These are phyloP conservation scores for Otus scops DNA, from an alignment of 2,797 vertebrate genomes.

Conservation along the genomic window DNA sequence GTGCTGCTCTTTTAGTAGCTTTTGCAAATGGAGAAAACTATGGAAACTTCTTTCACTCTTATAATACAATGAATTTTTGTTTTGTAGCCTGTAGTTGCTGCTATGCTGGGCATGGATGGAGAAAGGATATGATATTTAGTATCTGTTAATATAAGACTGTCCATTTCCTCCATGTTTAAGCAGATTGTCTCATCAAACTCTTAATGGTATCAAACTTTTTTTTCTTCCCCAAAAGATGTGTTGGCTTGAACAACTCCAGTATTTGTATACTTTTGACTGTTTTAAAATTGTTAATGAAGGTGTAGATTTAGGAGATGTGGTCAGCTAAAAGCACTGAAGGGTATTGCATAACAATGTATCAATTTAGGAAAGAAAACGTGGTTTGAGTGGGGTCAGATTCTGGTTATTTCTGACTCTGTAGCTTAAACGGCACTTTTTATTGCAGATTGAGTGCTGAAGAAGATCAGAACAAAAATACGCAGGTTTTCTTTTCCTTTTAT, in stretches of 20 bases:
- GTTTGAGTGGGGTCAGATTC: slow-evolving; percentile 8
- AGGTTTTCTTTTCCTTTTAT: slow-evolving; percentile 36
- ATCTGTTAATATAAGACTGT: neutral
- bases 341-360: neutral
- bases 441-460: neutral
- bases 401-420: slow-evolving; percentile 21
- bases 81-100: neutral
- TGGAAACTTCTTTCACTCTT: neutral
- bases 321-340: neutral
- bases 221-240: fast-evolving
- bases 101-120: fast-evolving
- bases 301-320: neutral
- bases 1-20: neutral
- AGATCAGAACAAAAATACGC: neutral
- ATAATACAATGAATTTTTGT: neutral
- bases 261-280: neutral
- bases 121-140: neutral
- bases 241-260: neutral
- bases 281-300: neutral
- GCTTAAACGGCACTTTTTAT: neutral
- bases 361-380: neutral
- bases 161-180: neutral
- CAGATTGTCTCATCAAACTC: neutral
- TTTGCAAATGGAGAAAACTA: neutral
- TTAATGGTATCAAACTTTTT: neutral